These are phyloP conservation scores for Myiotriccus ornatus DNA, from an alignment of 2,797 vertebrate genomes.

Conservation along the genomic window DNA sequence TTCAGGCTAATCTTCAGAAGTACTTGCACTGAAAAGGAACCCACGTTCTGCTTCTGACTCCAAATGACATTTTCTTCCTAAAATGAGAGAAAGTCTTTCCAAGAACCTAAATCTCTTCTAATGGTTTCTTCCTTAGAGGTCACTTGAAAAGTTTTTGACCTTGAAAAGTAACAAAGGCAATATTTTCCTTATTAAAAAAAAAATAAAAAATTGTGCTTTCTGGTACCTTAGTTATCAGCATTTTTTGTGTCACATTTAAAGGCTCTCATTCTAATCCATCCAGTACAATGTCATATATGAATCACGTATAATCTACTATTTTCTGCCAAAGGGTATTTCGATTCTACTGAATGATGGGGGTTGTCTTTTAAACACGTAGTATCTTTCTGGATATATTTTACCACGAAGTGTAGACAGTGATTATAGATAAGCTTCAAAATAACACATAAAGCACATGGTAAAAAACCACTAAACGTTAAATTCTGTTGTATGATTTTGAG, in stretches of 20 bases:
- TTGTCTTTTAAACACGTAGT: slow-evolving; percentile 15
- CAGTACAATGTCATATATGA: slow-evolving; percentile 9
- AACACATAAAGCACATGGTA: background rate
- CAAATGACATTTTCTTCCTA: slow-evolving; percentile 32
- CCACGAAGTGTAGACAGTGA: background rate
- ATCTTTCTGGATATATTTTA: slow-evolving; percentile 24
- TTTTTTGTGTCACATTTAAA: slow-evolving; percentile 8
- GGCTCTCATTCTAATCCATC: slow-evolving; percentile 11
- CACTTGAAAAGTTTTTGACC: slow-evolving; percentile 58
- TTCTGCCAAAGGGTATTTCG: slow-evolving; percentile 40
- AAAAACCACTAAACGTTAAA: background rate
- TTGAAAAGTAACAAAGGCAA: slow-evolving; percentile 42
- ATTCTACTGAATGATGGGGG: background rate
- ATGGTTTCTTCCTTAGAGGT: slow-evolving; percentile 18
- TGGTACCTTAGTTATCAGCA: background rate
- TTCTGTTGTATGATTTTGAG: slow-evolving; percentile 26
- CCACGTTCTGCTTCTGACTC: slow-evolving; percentile 20
- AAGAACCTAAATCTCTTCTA: background rate
- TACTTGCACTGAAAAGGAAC: slow-evolving; percentile 24
- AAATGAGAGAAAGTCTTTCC: slow-evolving; percentile 5
- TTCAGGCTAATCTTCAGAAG: slow-evolving; percentile 39
- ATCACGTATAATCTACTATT: background rate
- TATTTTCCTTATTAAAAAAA: background rate
- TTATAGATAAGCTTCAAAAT: slow-evolving; percentile 27
- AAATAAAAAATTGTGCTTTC: background rate